Evolutionary conservation across 2,888 invertebrate genomes (phyloP).

Genomic region (Hybos culiciformis): DNA sequence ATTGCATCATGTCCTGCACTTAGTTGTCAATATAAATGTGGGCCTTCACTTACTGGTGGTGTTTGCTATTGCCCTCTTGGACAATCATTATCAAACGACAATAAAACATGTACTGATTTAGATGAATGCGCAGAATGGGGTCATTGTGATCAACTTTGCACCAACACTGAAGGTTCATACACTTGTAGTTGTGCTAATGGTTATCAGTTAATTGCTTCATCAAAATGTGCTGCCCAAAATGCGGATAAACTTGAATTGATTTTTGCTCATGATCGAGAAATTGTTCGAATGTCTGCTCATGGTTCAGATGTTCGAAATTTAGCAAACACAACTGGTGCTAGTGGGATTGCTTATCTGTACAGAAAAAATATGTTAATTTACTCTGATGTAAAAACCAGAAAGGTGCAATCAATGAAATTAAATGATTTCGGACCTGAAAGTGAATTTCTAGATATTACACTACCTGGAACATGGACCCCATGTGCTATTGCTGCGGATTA

Average conservation of each 20-base stretch:
- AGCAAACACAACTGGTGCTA: slow-evolving; percentile 72
- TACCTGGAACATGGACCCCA: slow-evolving; percentile 79
- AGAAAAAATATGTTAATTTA: slow-evolving; percentile 65
- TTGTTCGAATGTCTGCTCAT: slow-evolving; percentile 54
- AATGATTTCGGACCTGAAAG: slow-evolving; percentile 36
- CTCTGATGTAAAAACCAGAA: slow-evolving; percentile 79
- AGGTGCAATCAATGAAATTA: slow-evolving; percentile 45
- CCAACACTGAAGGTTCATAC: slow-evolving; percentile 75
- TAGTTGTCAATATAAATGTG: slow-evolving; percentile 83
- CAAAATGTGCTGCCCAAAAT: slow-evolving; percentile 50
- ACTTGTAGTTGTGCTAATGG: slow-evolving; percentile 71
- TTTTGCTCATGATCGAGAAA: slow-evolving; percentile 56
- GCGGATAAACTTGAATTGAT: slow-evolving; percentile 46
- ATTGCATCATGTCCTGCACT: slow-evolving; percentile 67
- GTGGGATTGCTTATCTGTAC: slow-evolving; percentile 76
- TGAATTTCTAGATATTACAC: slow-evolving; percentile 46
- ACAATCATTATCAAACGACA: slow-evolving; percentile 66
- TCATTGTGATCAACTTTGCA: slow-evolving; percentile 88
- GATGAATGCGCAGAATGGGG: slow-evolving; percentile 90
- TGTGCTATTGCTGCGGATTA: slow-evolving; percentile 91
- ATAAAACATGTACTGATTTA: slow-evolving; percentile 77
- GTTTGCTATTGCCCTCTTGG: slow-evolving; percentile 82
- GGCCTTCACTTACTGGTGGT: slow-evolving; percentile 78
- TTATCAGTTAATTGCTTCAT: slow-evolving; percentile 48
- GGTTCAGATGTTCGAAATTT: slow-evolving; percentile 45